These are phyloP conservation scores for Enteromius radiatus DNA, from an alignment of 2,797 vertebrate species.

Conservation along the genomic window DNA sequence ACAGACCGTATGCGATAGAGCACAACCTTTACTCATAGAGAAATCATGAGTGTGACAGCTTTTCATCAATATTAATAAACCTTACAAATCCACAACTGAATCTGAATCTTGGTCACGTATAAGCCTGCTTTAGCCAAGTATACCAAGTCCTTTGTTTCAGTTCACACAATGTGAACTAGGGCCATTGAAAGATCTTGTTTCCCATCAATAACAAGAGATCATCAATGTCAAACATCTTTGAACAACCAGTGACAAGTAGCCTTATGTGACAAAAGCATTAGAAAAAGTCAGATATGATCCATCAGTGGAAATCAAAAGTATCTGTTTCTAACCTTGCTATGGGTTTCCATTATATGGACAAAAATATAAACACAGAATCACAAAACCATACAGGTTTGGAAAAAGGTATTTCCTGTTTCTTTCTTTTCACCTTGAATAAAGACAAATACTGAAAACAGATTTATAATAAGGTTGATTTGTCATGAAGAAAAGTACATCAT, in stretches of 20 bases:
- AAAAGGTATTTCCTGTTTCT: not conserved
- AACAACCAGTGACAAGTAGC: constrained; percentile 21
- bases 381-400: not conserved
- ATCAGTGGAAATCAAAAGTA: constrained; percentile 2
- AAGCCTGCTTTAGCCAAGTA: constrained; percentile 7
- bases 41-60: constrained; percentile 22
- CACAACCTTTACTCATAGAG: constrained; percentile 17
- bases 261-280: constrained; percentile 1
- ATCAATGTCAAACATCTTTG: constrained; percentile 30
- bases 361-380: not conserved
- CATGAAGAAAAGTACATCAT: not conserved
- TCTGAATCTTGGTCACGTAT: constrained; percentile 7
- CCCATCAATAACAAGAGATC: constrained; percentile 19
- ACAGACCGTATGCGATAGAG: constrained; percentile 2
- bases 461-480: not conserved
- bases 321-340: not conserved
- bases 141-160: constrained; percentile 12
- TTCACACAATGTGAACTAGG: not conserved
- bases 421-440: not conserved
- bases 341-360: no score
- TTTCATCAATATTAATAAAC: constrained; percentile 24
- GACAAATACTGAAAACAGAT: constrained; percentile 1
- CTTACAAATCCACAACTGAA: constrained; percentile 1
- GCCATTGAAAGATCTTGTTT: constrained; percentile 13
- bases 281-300: constrained; percentile 10